Evolutionary conservation across 1,140 invertebrate genomes (phyloP), one percentile per base, ranked within the genome.

Genomic region (Bombus soroeensis): DNA sequence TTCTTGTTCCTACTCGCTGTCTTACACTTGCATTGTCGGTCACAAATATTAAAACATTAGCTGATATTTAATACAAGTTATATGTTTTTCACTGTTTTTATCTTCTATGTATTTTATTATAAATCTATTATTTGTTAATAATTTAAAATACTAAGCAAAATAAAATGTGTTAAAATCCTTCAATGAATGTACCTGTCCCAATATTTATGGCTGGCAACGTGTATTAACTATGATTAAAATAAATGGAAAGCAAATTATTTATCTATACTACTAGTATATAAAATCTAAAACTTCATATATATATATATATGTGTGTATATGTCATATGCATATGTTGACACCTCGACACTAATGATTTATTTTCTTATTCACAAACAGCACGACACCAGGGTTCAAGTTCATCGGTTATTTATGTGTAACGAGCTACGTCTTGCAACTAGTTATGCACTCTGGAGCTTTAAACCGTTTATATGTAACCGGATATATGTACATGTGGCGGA

Each of bases 31-130:
- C 15, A 53, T 6, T 53, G 47, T 18, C 18, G 18, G 47, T 53
- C 47, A 53, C 22, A 18, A 53, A 53, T 53, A 53, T 53, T 53
- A 53, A 53, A 53, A 53, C 47, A 53, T 53, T 6, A 53, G 1
- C 74, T 76, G n/a, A 25, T 77, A 62, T 41, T 37, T 77, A 62
- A 62, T 77, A 59, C 28, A 62, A 4, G 13, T n/a, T 62, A 62
- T n/a, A 62, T n/a, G 10, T 22, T 53, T 53, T 22, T 22, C 18
- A 8, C 6, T 53, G 47, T 53, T 53, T 53, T 53, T 22, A 22
- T 53, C 5, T 53, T 6, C 1, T 53, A 53, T 18, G 47, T 18
- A 53, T 53, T 13, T 53, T 53, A 53, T 53, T 53, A 53, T 53
- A 18, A 53, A 53, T 18, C 18, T 53, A 53, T 53, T 53, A 53